Base-by-base conservation (phyloP, 1,140 invertebrate species). In the Dinothrombium tinctorium region DNA sequence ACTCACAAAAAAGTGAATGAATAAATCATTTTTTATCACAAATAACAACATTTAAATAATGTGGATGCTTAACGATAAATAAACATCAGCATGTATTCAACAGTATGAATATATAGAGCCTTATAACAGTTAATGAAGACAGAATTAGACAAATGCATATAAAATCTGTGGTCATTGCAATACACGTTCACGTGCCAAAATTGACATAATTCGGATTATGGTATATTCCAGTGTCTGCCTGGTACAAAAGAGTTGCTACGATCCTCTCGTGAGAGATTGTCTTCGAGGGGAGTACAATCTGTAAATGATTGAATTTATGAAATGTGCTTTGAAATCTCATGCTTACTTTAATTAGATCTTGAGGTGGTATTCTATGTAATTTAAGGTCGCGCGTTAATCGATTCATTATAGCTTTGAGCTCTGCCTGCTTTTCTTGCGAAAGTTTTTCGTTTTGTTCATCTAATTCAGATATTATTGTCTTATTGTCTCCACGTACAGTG, bases 211-310 rank as follows among this genome's bases (percentile, higher is more conserved):
- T 36, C 11, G 33, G 8, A 15, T 19, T 11, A 4, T 22, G 15
- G 14, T 43, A 43, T 28, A 43, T n/a, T 14, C 41, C 41, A 15
- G 23, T 11, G 24, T 43, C 41, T 1, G 41, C 41, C 62, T 90
- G 83, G 54, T 75, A 78, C 74, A 86, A 82, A 20, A 90, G 62
- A 0, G 83, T 90, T 58, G 86, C 81, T 44, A 90, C 65, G 45
- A 90, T 89, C 23, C 76, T 66, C 55, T 89, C 81, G 57, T 90
- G 84, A 53, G 78, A 83, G 47, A 89, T 84, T 12, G 82, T 79
- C 58, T 87, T 89, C 28, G 79, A 81, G 31, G 82, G 83, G 46
- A 89, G 60, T 28, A 90, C 82, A 48, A 84, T 74, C 73, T 76
- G 57, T 33, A 20, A 15, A 29, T 22, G 9, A 41, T 20, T 2